Conservation (phyloP, 2,888 invertebrate genomes). For the Cephus spinipes region DNA sequence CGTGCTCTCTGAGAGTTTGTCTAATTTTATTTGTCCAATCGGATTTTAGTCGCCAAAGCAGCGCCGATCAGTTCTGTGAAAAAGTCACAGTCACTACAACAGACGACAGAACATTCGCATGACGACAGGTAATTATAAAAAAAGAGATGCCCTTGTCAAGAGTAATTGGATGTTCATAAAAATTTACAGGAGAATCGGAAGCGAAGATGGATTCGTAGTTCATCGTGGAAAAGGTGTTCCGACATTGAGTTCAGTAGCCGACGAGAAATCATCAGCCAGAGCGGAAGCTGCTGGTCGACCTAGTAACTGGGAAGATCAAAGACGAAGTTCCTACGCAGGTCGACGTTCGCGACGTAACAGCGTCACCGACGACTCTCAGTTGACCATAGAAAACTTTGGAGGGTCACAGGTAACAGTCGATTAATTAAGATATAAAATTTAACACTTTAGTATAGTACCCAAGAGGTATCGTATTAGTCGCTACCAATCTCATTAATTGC, state of each 20-base stretch:
- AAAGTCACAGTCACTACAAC: slow-evolving; percentile 65
- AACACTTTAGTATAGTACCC: neutral
- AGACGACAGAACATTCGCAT: slow-evolving; percentile 59
- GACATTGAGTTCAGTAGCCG: slow-evolving; percentile 79
- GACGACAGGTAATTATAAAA: slow-evolving; percentile 56
- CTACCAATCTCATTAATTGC: neutral
- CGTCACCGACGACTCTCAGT: slow-evolving; percentile 86
- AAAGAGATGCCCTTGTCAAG: neutral
- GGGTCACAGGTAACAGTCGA: slow-evolving; percentile 77
- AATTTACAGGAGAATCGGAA: slow-evolving; percentile 59
- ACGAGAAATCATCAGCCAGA: slow-evolving; percentile 70
- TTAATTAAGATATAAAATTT: neutral
- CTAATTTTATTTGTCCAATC: neutral
- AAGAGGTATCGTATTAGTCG: neutral
- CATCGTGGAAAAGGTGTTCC: slow-evolving; percentile 84
- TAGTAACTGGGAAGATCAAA: slow-evolving; percentile 84
- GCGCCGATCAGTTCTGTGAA: slow-evolving; percentile 57
- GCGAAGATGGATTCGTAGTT: slow-evolving; percentile 82
- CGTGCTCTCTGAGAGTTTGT: neutral
- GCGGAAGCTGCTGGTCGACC: slow-evolving; percentile 84
- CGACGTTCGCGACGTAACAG: slow-evolving; percentile 88
- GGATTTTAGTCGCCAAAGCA: slow-evolving; percentile 64
- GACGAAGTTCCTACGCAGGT: slow-evolving; percentile 81
- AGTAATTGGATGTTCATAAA: neutral
- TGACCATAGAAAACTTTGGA: slow-evolving; percentile 93